phyloP scores from a whole-genome alignment of 2,113 vertebrate genomes.

The Saccopteryx bilineata region DNA sequence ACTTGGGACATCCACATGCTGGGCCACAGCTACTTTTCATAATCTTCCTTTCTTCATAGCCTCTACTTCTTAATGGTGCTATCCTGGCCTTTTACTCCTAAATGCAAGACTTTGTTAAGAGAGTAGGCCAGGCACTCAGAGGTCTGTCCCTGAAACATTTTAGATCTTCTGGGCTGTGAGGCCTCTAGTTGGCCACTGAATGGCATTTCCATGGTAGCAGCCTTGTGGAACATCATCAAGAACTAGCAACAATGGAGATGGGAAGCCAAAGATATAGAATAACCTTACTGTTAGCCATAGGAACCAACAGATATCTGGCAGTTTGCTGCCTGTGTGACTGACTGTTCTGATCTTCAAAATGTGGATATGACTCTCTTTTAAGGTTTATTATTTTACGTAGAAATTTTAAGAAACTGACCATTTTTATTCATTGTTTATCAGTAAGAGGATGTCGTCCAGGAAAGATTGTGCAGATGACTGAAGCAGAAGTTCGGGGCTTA shows the following conservation, averaged over 20 bases:
- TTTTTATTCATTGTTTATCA: constrained; percentile 80
- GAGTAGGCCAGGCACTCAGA: background rate
- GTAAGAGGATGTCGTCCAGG: constrained; percentile 97
- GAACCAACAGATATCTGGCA: background rate
- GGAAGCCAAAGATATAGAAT: background rate
- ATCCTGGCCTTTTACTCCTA: background rate
- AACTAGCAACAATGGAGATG: background rate
- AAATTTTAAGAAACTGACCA: constrained; percentile 51
- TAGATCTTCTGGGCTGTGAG: background rate
- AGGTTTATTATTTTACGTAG: constrained; percentile 7
- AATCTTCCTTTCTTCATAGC: constrained; percentile 27
- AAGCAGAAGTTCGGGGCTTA: constrained; percentile 96
- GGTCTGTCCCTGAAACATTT: background rate
- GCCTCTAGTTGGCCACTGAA: background rate
- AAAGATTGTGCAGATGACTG: constrained; percentile 97
- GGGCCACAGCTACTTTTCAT: background rate
- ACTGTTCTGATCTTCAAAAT: constrained; percentile 19
- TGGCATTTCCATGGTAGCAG: background rate
- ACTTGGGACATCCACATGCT: no score
- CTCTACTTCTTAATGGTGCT: background rate
- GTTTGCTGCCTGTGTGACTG: background rate
- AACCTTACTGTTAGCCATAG: background rate
- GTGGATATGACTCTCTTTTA: background rate
- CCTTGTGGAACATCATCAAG: background rate
- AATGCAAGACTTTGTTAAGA: background rate